Conservation (phyloP, 2,888 invertebrate genomes). For the Therioaphis trifolii region DNA sequence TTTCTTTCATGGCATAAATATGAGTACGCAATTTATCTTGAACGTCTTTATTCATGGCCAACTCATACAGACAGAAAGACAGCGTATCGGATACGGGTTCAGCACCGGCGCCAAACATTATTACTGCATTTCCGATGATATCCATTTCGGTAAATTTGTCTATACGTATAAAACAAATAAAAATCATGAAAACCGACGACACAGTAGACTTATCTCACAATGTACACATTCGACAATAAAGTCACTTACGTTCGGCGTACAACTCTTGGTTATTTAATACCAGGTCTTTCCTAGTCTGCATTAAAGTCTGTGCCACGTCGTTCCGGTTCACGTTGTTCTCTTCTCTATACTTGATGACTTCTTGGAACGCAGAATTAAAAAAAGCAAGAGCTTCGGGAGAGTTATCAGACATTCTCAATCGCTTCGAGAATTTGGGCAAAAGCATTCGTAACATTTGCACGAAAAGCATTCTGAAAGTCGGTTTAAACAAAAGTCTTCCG, state of each 20-base stretch:
- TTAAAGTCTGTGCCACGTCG: constrained; percentile 4
- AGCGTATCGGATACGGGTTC: neutral
- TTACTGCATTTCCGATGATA: neutral
- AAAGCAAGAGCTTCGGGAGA: neutral
- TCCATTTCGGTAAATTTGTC: neutral
- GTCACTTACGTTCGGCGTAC: neutral
- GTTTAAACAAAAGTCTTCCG: neutral
- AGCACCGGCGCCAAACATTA: neutral
- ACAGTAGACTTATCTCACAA: too few relatives aligned
- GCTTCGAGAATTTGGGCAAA: neutral
- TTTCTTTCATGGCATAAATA: neutral
- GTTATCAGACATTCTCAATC: neutral
- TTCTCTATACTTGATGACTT: constrained; percentile 3
- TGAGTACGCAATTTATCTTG: neutral
- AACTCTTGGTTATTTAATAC: neutral
- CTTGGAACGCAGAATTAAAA: neutral
- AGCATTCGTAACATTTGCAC: neutral
- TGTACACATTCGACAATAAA: too few relatives aligned
- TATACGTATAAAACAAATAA: neutral
- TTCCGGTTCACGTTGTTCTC: constrained; percentile 7
- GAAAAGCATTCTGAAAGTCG: neutral
- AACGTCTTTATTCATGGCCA: neutral
- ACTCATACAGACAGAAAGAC: constrained; percentile 2
- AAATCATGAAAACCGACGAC: too few relatives aligned
- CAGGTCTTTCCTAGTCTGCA: neutral